Conservation (phyloP, 2,113 vertebrate genomes). For the Jacana jacana region DNA sequence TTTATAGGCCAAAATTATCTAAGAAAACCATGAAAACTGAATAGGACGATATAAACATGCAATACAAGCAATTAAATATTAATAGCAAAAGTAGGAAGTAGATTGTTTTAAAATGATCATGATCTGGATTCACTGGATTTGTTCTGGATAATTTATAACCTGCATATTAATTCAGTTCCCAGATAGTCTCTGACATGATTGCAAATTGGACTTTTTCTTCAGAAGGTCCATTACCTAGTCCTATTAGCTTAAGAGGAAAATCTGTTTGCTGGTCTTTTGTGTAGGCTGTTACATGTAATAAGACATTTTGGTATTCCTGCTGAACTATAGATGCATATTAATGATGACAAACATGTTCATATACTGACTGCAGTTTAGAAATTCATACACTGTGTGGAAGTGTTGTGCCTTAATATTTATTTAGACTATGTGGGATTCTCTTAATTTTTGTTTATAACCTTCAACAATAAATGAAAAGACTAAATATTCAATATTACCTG, state of each 20-base stretch:
- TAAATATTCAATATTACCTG: not conserved
- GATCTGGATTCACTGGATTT: not conserved
- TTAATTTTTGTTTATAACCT: not conserved
- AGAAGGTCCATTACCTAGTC: conserved; percentile 17
- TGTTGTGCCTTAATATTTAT: not conserved
- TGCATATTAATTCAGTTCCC: conserved; percentile 35
- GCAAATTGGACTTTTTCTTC: conserved; percentile 15
- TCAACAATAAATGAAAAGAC: not conserved
- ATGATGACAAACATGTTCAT: not conserved
- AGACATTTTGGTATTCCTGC: not conserved
- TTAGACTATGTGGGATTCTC: not conserved
- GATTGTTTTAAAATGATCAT: not conserved
- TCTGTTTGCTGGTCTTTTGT: conserved; percentile 24
- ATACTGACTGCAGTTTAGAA: not conserved
- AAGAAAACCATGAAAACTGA: not conserved
- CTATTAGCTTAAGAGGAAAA: conserved; percentile 26
- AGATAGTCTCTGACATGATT: conserved; percentile 8
- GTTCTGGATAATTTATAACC: conserved; percentile 7
- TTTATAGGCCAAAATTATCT: not conserved
- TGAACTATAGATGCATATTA: not conserved
- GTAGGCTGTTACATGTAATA: not conserved
- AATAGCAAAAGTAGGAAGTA: not conserved
- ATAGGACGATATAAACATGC: not conserved
- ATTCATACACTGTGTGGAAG: not conserved
- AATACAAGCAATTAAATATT: not conserved